Evolutionary conservation across 2,113 vertebrate genomes (phyloP).

Genomic region (Myiagra hebetior): DNA sequence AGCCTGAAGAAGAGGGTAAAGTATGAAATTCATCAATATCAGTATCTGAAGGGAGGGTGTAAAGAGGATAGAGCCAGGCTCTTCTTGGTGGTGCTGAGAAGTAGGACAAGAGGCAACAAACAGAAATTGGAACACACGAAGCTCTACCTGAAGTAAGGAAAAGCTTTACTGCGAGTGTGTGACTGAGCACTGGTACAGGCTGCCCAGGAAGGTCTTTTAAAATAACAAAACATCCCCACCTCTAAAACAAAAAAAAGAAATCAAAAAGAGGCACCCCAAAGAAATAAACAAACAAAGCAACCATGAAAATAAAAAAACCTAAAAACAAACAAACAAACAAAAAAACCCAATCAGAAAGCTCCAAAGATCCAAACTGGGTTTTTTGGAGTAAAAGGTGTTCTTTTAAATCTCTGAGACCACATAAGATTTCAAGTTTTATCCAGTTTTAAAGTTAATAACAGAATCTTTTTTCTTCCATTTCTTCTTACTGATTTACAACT

Average conservation of each 20-base stretch:
- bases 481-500: neutral
- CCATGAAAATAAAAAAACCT: neutral
- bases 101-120: neutral
- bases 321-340: neutral
- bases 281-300: neutral
- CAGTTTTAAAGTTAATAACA: neutral
- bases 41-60: neutral
- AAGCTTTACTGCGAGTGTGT: neutral
- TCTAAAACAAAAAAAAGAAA: neutral
- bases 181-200: neutral
- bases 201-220: neutral
- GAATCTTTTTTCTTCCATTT: neutral
- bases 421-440: neutral
- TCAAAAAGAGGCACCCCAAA: neutral
- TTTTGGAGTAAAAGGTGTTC: neutral
- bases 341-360: accelerated
- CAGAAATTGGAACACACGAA: neutral
- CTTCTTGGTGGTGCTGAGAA: neutral
- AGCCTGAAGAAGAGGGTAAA: neutral
- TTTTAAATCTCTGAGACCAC: neutral
- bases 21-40: neutral
- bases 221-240: neutral
- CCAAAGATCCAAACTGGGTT: accelerated
- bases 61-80: neutral
- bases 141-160: neutral